Percentiles rank a stretch among this genome's conserved stretches.
Conservation (phyloP, 2,888 invertebrate genomes). For the Nowickia ferox region DNA sequence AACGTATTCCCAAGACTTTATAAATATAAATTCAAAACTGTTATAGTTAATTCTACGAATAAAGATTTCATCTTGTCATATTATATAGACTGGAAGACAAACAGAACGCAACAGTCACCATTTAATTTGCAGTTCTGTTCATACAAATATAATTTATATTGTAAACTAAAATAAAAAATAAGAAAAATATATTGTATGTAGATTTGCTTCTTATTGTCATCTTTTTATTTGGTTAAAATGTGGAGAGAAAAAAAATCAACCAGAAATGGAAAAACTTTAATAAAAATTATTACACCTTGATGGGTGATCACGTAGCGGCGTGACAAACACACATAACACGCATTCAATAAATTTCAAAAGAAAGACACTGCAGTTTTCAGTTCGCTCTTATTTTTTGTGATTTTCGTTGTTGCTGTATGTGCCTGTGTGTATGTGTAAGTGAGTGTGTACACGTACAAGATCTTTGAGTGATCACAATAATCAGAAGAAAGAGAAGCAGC, state of each 20-base stretch:
- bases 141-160: constrained; percentile 72
- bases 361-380: constrained; percentile 57
- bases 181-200: constrained; percentile 24
- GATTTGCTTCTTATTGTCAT: constrained; percentile 60
- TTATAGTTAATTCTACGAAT: constrained; percentile 69
- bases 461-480: constrained; percentile 52
- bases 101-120: constrained; percentile 43
- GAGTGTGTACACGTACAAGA: constrained; percentile 17
- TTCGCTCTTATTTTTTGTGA: constrained; percentile 9
- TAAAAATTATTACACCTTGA: constrained; percentile 83
- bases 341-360: constrained; percentile 77
- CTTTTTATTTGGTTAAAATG: constrained; percentile 38
- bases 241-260: constrained; percentile 8
- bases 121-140: constrained; percentile 55
- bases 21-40: constrained; percentile 62
- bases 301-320: constrained; percentile 82
- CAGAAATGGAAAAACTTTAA: constrained; percentile 75
- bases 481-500: constrained; percentile 8
- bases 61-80: constrained; percentile 65
- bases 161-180: constrained; percentile 46
- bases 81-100: constrained; percentile 50
- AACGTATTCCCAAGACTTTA: constrained; percentile 4
- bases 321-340: constrained; percentile 74
- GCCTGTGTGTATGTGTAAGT: not conserved
- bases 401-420: not conserved